Conservation (phyloP, 1,140 invertebrate species). For the Rhagoletis zephyria region DNA sequence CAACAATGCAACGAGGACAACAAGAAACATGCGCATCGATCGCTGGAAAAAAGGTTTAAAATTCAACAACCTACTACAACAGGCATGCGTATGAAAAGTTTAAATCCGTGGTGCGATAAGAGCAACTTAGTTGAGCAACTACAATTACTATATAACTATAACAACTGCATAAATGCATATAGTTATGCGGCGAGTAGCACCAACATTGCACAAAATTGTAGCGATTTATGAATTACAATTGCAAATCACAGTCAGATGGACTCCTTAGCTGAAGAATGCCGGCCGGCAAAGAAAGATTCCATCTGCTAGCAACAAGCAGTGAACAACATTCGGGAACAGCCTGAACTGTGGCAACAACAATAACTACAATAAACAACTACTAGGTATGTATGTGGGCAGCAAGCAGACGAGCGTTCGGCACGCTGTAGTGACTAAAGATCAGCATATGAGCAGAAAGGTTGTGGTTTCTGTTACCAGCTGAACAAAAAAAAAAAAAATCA, state of each 20-base stretch:
- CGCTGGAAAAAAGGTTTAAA: neutral
- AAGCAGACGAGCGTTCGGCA: neutral
- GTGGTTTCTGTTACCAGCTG: neutral
- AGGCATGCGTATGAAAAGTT: neutral
- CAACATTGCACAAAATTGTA: slow-evolving; percentile 4
- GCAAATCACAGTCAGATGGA: neutral
- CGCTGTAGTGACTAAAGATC: neutral
- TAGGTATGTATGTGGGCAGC: neutral
- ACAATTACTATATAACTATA: neutral
- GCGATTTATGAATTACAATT: slow-evolving; percentile 52
- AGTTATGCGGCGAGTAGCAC: neutral
- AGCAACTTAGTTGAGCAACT: neutral
- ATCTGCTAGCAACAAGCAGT: neutral
- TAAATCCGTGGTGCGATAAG: neutral
- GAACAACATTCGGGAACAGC: neutral
- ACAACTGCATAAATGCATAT: neutral
- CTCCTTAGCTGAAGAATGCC: neutral
- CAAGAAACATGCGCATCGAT: neutral
- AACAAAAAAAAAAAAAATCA: neutral
- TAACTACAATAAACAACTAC: neutral
- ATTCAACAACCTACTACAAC: neutral
- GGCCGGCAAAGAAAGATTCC: slow-evolving; percentile 10
- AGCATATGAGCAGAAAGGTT: too few species aligned
- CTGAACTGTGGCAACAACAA: neutral
- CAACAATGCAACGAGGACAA: neutral